Base-by-base conservation (phyloP, 2,888 invertebrate species). In the Cetonia aurata region DNA sequence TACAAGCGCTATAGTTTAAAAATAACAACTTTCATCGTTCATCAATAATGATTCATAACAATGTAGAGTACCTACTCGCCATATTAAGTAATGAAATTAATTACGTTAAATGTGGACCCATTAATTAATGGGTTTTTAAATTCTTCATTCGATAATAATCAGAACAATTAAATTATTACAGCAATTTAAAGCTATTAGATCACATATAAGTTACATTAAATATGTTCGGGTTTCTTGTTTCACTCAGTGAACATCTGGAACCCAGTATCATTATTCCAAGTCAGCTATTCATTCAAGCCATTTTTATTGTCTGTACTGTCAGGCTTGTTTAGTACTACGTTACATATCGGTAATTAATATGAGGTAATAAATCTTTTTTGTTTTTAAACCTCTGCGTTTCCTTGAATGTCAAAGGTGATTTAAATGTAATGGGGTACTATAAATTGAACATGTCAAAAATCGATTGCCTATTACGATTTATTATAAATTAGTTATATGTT, bases 81-180 rank as follows among this genome's bases (percentile, higher is more conserved):
- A 25, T 46, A 17, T 46, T n/a, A 46, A 31, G 25, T 60, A 60
- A 60, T 46, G 31, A 46, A 60, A 60, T 60, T 60, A 46, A 60
- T 60, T 60, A 60, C 13, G 31, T 44, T 60, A 25, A 60, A 60
- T 60, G 60, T 46, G 25, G 46, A 25, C 25, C 46, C 46, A 13
- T 60, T 60, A 60, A 46, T 60, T 60, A 60, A 60, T 60, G 60
- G 60, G 46, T 46, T 60, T 60, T 44, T 60, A 69, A 69, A 59
- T 56, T 70, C 48, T 70, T 66, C 46, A 55, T 70, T 57, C 46
- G 70, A 66, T 66, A 70, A 70, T 50, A 56, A 70, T 70, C 65
- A 25, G 56, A 37, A 52, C 70, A 70, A 70, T 70, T 70, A 70
- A 70, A 70, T 70, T 70, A 70, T 70, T 65, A 44, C 31, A 19